Evolutionary conservation across 1,140 invertebrate genomes (phyloP).

Genomic region (Ectropis grisescens): DNA sequence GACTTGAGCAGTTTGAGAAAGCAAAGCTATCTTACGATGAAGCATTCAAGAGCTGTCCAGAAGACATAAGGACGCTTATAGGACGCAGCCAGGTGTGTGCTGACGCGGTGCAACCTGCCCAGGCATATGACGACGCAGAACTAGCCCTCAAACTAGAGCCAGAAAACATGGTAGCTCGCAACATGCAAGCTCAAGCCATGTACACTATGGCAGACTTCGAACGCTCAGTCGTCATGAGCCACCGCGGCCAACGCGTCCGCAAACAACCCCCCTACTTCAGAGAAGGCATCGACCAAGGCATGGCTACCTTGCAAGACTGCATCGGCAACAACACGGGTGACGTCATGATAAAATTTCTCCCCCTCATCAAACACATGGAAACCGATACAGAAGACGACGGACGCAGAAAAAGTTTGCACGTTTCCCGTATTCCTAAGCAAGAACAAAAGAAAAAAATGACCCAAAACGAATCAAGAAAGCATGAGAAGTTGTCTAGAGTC

Average conservation of each 20-base stretch:
- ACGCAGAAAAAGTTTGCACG: constrained; percentile 29
- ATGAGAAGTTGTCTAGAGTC: constrained; percentile 57
- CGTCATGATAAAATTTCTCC: constrained; percentile 54
- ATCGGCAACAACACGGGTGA: constrained; percentile 48
- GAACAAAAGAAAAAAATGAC: constrained; percentile 41
- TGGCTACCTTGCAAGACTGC: constrained; percentile 60
- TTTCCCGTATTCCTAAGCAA: constrained; percentile 45
- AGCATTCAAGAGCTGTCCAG: constrained; percentile 51
- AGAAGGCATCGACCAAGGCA: constrained; percentile 64
- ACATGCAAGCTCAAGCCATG: constrained; percentile 66
- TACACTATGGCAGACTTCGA: constrained; percentile 72
- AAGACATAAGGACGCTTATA: constrained; percentile 60
- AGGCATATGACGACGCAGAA: constrained; percentile 65
- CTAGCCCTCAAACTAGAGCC: constrained; percentile 60
- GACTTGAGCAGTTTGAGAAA: constrained; percentile 64
- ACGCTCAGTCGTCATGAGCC: constrained; percentile 67
- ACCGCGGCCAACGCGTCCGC: constrained; percentile 44
- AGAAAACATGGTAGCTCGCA: constrained; percentile 55
- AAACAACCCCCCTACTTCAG: constrained; percentile 68
- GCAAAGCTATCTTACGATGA: constrained; percentile 63
- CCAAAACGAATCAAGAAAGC: constrained; percentile 59
- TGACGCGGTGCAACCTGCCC: constrained; percentile 61
- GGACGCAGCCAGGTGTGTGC: constrained; percentile 62
- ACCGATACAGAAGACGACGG: constrained; percentile 32
- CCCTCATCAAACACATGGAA: constrained; percentile 51